Percentiles rank a stretch among this genome's conserved stretches.
Conservation (phyloP, 2,888 invertebrate species). For the Tetropium fuscum region DNA sequence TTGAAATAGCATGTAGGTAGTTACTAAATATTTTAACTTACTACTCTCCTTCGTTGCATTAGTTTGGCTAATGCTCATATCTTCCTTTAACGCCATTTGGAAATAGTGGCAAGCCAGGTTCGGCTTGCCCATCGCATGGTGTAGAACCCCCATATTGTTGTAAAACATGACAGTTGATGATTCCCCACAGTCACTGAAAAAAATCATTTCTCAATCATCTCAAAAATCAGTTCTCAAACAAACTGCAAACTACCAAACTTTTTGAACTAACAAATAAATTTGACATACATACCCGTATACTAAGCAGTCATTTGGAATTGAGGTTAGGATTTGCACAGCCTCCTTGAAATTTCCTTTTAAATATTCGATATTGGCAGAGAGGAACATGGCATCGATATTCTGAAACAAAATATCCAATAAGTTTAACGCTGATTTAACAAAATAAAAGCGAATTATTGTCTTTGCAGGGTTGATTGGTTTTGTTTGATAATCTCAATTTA, state of each 20-base stretch:
- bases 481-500: too few species aligned
- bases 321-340: constrained; percentile 71
- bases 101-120: constrained; percentile 84
- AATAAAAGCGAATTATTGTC: too few species aligned
- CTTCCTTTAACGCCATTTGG: constrained; percentile 82
- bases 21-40: constrained; percentile 33
- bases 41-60: constrained; percentile 57
- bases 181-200: constrained; percentile 71
- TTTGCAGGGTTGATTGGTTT: too few species aligned
- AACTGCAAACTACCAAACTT: too few species aligned
- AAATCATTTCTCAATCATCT: too few species aligned
- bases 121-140: constrained; percentile 84
- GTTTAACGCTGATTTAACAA: too few species aligned
- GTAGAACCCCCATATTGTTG: constrained; percentile 86
- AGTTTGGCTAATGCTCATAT: constrained; percentile 66
- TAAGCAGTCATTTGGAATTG: constrained; percentile 64
- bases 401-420: constrained; percentile 51
- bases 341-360: constrained; percentile 73
- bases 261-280: too few species aligned
- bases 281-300: constrained; percentile 64
- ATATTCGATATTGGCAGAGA: constrained; percentile 75
- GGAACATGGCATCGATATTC: constrained; percentile 69
- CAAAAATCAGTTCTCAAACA: too few species aligned
- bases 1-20: too few species aligned
- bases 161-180: constrained; percentile 75